Conservation (phyloP, 2,888 invertebrate genomes). For the Lutraria lutraria region DNA sequence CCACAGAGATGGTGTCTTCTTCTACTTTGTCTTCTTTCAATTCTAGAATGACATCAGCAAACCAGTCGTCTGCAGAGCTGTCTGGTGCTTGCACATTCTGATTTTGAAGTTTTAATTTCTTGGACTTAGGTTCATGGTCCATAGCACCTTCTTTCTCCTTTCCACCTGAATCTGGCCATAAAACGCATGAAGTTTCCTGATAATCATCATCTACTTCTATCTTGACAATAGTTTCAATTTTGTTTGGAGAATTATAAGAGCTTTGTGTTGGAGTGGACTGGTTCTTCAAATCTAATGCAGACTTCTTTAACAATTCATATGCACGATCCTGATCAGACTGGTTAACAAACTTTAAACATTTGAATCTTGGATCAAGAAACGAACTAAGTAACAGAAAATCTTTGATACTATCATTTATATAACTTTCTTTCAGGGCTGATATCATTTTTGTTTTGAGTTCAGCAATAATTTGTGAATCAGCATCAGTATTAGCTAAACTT, state of each 20-base stretch:
- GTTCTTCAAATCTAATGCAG: conserved; percentile 56
- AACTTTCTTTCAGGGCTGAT: conserved; percentile 43
- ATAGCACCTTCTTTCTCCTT: background rate
- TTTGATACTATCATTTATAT: conserved; percentile 40
- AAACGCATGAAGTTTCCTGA: background rate
- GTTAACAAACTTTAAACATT: conserved; percentile 67
- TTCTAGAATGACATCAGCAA: conserved; percentile 69
- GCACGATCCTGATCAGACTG: conserved; percentile 57
- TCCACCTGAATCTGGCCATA: background rate
- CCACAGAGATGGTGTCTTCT: conserved; percentile 63
- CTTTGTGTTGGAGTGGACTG: background rate
- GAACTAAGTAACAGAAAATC: conserved; percentile 66
- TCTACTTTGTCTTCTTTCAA: conserved; percentile 35
- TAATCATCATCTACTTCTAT: conserved; percentile 56
- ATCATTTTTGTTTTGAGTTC: conserved; percentile 56
- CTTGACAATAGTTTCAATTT: conserved; percentile 49
- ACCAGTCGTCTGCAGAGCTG: conserved; percentile 60
- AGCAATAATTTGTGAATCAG: conserved; percentile 50
- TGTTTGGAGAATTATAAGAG: background rate
- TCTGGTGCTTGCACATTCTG: conserved; percentile 11
- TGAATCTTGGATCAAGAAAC: conserved; percentile 67
- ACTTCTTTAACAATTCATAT: conserved; percentile 53
- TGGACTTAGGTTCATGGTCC: background rate
- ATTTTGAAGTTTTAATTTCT: background rate
- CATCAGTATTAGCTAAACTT: conserved; percentile 45